Conservation (phyloP, 2,888 invertebrate genomes). For the Coelogynopora nodosa region DNA sequence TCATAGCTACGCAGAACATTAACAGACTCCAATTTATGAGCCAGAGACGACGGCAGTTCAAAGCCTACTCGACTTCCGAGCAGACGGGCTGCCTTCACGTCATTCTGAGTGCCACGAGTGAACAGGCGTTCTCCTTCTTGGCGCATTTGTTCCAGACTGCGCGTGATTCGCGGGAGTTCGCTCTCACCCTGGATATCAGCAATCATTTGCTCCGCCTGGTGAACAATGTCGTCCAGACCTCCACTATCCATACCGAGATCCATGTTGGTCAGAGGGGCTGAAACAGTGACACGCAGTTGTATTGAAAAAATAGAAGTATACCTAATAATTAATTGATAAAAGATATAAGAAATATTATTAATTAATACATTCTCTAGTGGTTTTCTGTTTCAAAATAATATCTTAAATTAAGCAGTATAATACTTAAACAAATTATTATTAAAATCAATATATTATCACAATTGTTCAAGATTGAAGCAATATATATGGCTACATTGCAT, state of each 20-base stretch:
- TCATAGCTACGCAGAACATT: slow-evolving; percentile 69
- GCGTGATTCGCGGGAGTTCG: slow-evolving; percentile 73
- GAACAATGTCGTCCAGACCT: slow-evolving; percentile 74
- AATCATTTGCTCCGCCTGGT: slow-evolving; percentile 84
- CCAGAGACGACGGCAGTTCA: slow-evolving; percentile 81
- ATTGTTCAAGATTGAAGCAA: no score
- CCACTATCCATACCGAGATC: neutral
- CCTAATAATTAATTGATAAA: no score
- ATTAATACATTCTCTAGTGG: no score
- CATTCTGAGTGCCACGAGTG: slow-evolving; percentile 75
- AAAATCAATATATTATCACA: no score
- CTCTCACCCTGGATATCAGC: slow-evolving; percentile 74
- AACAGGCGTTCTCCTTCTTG: slow-evolving; percentile 74
- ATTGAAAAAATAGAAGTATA: no score
- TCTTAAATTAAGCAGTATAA: no score
- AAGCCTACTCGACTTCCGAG: slow-evolving; percentile 81
- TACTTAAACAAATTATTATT: no score
- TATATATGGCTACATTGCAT: no score
- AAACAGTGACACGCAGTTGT: no score
- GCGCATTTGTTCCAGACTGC: slow-evolving; percentile 82
- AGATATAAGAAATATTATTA: no score
- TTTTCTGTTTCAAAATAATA: no score
- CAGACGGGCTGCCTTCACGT: slow-evolving; percentile 66
- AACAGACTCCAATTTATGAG: slow-evolving; percentile 81
- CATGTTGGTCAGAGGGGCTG: no score